Conservation (phyloP, 2,113 vertebrate genomes). For the Candoia aspera region DNA sequence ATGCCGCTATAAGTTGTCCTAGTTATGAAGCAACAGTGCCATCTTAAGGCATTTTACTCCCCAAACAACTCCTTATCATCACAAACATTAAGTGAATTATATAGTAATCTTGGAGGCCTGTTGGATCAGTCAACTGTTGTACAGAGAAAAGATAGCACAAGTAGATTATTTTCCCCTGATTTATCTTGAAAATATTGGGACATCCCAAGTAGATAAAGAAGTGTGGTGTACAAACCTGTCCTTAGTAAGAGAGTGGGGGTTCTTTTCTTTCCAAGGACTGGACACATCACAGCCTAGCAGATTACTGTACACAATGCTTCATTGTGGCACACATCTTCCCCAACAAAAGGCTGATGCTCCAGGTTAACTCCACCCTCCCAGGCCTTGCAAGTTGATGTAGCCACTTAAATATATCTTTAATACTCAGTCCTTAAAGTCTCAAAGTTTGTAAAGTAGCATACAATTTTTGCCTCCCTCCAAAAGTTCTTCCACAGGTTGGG, state of each 20-base stretch:
- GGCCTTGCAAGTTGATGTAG: neutral
- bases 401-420: neutral
- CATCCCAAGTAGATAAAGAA: neutral
- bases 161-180: too few relatives aligned
- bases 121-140: neutral
- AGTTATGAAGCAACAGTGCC: constrained; percentile 61
- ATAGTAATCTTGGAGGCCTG: neutral
- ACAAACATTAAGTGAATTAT: neutral
- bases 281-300: neutral
- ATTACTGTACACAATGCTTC: neutral
- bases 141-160: neutral
- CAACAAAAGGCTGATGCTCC: neutral
- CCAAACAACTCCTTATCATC: neutral
- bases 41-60: constrained; percentile 45
- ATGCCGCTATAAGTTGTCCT: accelerated
- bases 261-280: neutral
- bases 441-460: neutral
- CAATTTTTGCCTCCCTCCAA: neutral
- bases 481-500: neutral
- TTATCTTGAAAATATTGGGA: neutral
- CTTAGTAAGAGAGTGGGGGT: neutral
- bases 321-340: neutral
- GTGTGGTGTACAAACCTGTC: neutral
- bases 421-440: neutral
- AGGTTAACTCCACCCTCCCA: neutral